Percentiles rank a stretch among this genome's conserved stretches.
These are phyloP conservation scores for Dermolepida albohirtum DNA, from an alignment of 2,888 invertebrate species.

Conservation along the genomic window DNA sequence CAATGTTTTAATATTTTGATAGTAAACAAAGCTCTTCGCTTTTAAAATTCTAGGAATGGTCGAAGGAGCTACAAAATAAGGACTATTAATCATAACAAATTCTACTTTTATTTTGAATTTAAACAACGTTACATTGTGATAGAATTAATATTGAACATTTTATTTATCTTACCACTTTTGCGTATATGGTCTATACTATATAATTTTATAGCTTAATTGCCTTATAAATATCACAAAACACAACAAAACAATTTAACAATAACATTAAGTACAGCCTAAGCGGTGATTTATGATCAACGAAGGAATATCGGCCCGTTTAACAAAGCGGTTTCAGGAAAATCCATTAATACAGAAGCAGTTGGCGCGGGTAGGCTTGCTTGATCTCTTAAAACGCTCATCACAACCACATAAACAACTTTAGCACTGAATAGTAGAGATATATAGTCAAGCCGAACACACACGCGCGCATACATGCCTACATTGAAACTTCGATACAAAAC, in stretches of 20 bases:
- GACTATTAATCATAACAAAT: too few species aligned
- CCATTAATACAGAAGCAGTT: conserved; percentile 15
- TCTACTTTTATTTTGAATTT: too few species aligned
- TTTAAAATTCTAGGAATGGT: too few species aligned
- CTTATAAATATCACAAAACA: too few species aligned
- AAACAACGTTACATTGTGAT: too few species aligned
- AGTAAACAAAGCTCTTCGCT: too few species aligned
- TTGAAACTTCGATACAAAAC: neutral
- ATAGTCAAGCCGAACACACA: neutral
- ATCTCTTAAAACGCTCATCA: conserved; percentile 9
- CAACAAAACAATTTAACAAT: conserved; percentile 20
- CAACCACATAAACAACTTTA: neutral
- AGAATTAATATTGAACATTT: too few species aligned
- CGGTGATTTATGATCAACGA: conserved; percentile 28
- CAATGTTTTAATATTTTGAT: too few species aligned
- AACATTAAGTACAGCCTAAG: conserved; percentile 10
- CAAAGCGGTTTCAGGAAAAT: conserved; percentile 18
- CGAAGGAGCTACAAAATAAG: too few species aligned
- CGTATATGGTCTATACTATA: too few species aligned
- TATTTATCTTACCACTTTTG: too few species aligned
- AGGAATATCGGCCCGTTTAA: conserved; percentile 16
- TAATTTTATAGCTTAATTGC: too few species aligned
- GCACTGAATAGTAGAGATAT: conserved; percentile 15
- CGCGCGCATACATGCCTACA: neutral
- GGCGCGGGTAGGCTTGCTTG: conserved; percentile 27